Evolutionary conservation across 2,888 invertebrate genomes (phyloP), one percentile per base, ranked within the genome.

Genomic region (Penaeus monodon): DNA sequence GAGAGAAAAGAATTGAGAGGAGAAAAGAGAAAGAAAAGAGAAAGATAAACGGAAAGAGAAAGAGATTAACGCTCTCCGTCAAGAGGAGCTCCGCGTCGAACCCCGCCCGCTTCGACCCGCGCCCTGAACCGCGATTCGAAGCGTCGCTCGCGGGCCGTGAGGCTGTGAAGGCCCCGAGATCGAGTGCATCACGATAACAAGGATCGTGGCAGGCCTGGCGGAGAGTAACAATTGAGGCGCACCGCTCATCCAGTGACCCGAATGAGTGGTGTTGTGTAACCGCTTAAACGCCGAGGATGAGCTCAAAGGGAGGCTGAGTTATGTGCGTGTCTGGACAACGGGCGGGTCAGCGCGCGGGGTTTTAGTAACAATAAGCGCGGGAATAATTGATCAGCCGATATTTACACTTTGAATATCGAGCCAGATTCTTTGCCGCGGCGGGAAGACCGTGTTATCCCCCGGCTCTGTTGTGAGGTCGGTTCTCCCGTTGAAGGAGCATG

Each of bases 361-460:
- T 85, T 85, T 85, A 85, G 85, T 79, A 85, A 85, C 85, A 85
- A 85, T 85, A 76, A 76, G 57, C 38, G 20, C n/a, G 29, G 65
- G 83, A 76, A 79, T 79, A 84, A 82, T 84, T 77, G 85, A 85
- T 85, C 70, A 27, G n/a, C 33, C 70, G 57, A 70, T 85, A 79
- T 79, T 79, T 79, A 79, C 73, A 33, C 65, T 65, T 38, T 66
- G 80, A 65, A 80, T 57, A 80, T 80, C 38, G 49, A 44, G 44
- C 76, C 57, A 57, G 27, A 27, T 44, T 57, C 38, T 64, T 29
- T 57, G 64, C 38, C 66, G 64, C 38, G 2, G 65, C 17, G 65
- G 38, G n/a, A 65, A 65, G 80, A 33, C 6, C 44, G 10, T 33
- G 64, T 17, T n/a, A 76, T 76, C 17, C 76, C 44, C 22, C 24